phyloP scores from a whole-genome alignment of 1,140 invertebrate genomes.

The Drosophila tropicalis region DNA sequence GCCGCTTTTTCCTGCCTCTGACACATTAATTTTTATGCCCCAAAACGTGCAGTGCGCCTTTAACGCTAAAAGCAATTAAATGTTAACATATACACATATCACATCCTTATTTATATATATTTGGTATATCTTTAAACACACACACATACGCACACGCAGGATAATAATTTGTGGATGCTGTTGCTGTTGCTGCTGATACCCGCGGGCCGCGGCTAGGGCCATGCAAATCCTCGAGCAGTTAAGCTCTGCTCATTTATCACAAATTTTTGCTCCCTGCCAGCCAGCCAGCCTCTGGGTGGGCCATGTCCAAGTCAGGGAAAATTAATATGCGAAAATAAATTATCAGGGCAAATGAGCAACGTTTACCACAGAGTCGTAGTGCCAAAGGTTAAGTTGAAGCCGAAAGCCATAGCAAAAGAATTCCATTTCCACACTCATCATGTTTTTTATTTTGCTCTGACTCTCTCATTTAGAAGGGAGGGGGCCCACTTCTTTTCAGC shows the following conservation, averaged over 20 bases:
- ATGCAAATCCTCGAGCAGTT: conserved; percentile 51
- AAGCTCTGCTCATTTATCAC: conserved; percentile 78
- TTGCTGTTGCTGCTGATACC: not conserved
- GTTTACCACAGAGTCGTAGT: conserved; percentile 40
- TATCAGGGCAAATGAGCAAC: conserved; percentile 78
- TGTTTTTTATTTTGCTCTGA: conserved; percentile 41
- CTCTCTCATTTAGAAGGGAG: not conserved
- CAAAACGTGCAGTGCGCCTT: conserved; percentile 12
- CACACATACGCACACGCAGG: conserved; percentile 36
- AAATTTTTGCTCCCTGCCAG: conserved; percentile 70
- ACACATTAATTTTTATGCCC: conserved; percentile 40
- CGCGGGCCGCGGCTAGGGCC: conserved; percentile 12
- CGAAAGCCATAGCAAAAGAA: conserved; percentile 15
- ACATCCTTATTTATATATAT: conserved; percentile 23
- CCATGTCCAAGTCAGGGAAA: conserved; percentile 57
- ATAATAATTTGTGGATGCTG: conserved; percentile 63
- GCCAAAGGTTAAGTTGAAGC: conserved; percentile 23
- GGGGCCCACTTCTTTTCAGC: conserved; percentile 63
- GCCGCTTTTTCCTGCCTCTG: conserved; percentile 24
- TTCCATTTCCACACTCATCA: conserved; percentile 68
- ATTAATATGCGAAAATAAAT: conserved; percentile 82
- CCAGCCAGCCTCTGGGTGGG: not conserved
- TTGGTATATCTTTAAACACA: conserved; percentile 43
- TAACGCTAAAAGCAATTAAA: conserved; percentile 63
- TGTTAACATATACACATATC: conserved; percentile 18